Conservation (phyloP, 64 coral and sea anemone species). For the Dendronephthya gigantea region DNA sequence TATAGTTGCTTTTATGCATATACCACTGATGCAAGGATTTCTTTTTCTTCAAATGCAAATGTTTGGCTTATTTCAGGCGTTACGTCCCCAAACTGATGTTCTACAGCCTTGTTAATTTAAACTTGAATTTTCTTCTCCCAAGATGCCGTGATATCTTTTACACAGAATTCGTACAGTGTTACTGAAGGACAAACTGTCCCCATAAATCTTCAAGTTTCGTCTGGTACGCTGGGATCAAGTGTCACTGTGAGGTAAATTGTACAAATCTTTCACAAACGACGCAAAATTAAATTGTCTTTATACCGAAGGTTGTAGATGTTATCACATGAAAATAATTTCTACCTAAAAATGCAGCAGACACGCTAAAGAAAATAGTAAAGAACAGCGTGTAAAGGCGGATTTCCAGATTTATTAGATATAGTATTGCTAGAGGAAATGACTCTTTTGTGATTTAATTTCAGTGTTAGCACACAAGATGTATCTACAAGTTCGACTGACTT, state of each 20-base stretch:
- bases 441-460: not conserved
- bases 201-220: not conserved
- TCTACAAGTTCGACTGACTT: not conserved
- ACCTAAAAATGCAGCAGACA: no score
- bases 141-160: not conserved
- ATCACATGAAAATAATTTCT: no score
- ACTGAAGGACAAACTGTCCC: not conserved
- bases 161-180: not conserved
- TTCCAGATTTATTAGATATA: no score
- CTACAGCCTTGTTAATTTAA: not conserved
- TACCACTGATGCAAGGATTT: no score
- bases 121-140: not conserved
- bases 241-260: not conserved
- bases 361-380: no score
- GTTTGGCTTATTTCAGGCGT: not conserved
- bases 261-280: not conserved
- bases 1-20: no score
- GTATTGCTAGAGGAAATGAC: no score
- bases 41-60: no score
- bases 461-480: not conserved
- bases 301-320: no score
- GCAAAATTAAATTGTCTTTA: no score
- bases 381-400: no score
- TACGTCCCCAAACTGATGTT: no score
- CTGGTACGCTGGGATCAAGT: not conserved